Percentiles rank a stretch among this genome's conserved stretches.
phyloP scores from a whole-genome alignment of 2,888 invertebrate species.

The Ophraella communa region DNA sequence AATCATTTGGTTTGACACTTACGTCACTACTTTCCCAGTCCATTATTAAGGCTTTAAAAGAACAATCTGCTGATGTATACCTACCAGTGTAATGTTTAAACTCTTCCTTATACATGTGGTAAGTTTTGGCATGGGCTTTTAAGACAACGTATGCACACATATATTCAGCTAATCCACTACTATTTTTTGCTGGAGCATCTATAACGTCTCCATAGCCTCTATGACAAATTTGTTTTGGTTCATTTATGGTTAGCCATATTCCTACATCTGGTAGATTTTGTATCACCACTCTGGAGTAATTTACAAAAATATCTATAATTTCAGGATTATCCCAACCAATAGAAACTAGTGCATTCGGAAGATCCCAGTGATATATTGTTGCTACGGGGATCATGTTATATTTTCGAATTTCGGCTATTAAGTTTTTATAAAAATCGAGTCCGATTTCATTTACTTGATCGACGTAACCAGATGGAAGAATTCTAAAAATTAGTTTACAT shows the following conservation, averaged over 20 bases:
- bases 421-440: conserved; percentile 58
- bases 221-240: conserved; percentile 58
- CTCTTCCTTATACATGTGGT: conserved; percentile 67
- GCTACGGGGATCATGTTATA: conserved; percentile 65
- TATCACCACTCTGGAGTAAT: conserved; percentile 67
- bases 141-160: conserved; percentile 69
- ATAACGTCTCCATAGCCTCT: conserved; percentile 63
- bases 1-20: too few species aligned
- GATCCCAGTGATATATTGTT: conserved; percentile 66
- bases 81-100: conserved; percentile 59
- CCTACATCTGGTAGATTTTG: conserved; percentile 55
- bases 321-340: conserved; percentile 56
- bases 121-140: conserved; percentile 71
- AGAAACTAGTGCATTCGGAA: conserved; percentile 61
- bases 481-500: too few species aligned
- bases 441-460: conserved; percentile 72
- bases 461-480: conserved; percentile 70
- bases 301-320: conserved; percentile 70
- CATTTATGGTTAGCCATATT: conserved; percentile 74
- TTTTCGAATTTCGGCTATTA: conserved; percentile 56
- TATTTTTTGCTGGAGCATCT: conserved; percentile 63
- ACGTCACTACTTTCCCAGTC: too few species aligned
- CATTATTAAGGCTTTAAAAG: not conserved
- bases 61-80: not conserved
- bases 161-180: conserved; percentile 68